Conservation (phyloP, 2,113 vertebrate genomes). For the Microtus ochrogaster region DNA sequence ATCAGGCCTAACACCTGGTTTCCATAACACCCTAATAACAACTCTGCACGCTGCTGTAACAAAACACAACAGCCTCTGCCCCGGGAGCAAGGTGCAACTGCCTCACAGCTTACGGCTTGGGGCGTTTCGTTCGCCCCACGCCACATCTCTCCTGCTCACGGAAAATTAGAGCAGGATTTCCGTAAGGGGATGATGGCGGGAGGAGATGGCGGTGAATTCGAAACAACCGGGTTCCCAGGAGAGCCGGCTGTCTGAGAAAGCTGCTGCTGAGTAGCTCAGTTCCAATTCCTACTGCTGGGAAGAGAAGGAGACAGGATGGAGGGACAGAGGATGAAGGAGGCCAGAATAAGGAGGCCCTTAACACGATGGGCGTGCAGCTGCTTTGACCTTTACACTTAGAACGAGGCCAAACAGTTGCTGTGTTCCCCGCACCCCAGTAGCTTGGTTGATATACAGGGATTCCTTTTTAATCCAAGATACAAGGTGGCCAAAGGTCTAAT, state of each 20-base stretch:
- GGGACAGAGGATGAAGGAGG: not conserved
- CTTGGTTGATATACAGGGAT: not conserved
- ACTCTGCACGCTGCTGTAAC: slow-evolving; percentile 31
- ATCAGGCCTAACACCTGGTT: slow-evolving; percentile 76
- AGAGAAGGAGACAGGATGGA: not conserved
- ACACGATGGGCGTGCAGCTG: not conserved
- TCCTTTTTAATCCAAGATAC: not conserved
- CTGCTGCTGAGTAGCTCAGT: not conserved
- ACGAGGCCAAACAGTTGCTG: not conserved
- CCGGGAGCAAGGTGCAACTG: not conserved
- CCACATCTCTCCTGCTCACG: slow-evolving; percentile 57
- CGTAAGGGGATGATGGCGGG: not conserved
- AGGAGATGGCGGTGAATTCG: not conserved
- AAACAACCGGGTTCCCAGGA: slow-evolving; percentile 18
- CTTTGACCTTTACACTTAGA: not conserved
- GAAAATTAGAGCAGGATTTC: slow-evolving; percentile 8
- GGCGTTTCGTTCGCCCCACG: slow-evolving; percentile 30
- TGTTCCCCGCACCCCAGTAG: not conserved
- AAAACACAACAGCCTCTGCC: slow-evolving; percentile 64
- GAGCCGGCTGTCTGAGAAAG: not conserved
- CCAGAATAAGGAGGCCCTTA: not conserved
- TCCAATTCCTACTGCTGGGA: not conserved
- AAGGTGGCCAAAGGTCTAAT: not conserved
- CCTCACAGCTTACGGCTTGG: slow-evolving; percentile 48
- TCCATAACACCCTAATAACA: slow-evolving; percentile 70